These are phyloP conservation scores for Poeciliopsis paucimaculata DNA, from an alignment of 2,797 vertebrate species.

Conservation along the genomic window DNA sequence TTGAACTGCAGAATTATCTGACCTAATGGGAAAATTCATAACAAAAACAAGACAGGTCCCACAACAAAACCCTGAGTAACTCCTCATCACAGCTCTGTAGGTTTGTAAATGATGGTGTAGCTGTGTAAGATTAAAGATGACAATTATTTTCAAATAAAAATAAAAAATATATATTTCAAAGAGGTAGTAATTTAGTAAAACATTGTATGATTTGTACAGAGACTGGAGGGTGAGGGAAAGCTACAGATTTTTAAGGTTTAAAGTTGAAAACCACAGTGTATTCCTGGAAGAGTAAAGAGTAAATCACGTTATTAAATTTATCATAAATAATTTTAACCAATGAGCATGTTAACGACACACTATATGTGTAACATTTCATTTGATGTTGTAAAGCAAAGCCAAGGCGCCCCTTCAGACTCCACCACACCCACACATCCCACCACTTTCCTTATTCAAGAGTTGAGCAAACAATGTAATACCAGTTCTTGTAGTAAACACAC, in stretches of 20 bases:
- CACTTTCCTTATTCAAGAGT: slow-evolving; percentile 31
- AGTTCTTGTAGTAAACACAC: slow-evolving; percentile 55
- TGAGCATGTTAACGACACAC: slow-evolving; percentile 11
- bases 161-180: neutral
- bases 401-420: slow-evolving; percentile 4
- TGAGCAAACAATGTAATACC: slow-evolving; percentile 54
- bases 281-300: neutral
- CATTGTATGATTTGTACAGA: neutral
- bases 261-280: neutral
- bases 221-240: neutral
- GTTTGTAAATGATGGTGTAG: neutral
- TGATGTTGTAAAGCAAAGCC: slow-evolving; percentile 28
- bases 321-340: slow-evolving; percentile 3
- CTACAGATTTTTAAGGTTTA: neutral
- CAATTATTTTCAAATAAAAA: neutral
- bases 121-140: neutral
- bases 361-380: slow-evolving; percentile 14
- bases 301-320: slow-evolving; percentile 1
- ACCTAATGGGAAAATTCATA: neutral
- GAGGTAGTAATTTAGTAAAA: neutral
- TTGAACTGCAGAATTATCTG: neutral
- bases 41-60: neutral
- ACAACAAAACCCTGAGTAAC: neutral
- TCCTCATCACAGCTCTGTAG: neutral
- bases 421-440: slow-evolving; percentile 1